A percentile compares a stretch with the other conserved stretches of the same genome.
Evolutionary conservation across 1,140 invertebrate genomes (phyloP).

Genomic region (Andricus grossulariae): DNA sequence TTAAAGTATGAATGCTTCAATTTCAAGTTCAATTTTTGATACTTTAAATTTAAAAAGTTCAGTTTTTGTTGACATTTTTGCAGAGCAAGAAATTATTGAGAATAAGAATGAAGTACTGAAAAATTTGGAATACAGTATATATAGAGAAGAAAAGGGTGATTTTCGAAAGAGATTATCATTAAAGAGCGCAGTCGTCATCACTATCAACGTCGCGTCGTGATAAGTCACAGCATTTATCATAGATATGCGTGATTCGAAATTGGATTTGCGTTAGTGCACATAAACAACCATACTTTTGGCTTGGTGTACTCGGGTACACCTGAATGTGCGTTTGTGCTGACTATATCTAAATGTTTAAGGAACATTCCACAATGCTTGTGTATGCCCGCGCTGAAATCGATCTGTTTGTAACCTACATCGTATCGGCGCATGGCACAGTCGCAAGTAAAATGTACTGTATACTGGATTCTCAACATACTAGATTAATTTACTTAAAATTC

Average conservation of each 20-base stretch:
- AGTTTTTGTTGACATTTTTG: too few relatives aligned
- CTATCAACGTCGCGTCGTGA: slow-evolving; percentile 1
- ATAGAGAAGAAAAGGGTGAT: too few relatives aligned
- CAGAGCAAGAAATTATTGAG: too few relatives aligned
- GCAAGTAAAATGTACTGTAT: slow-evolving; percentile 44
- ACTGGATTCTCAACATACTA: too few relatives aligned
- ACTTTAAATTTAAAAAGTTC: too few relatives aligned
- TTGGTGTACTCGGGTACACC: not conserved
- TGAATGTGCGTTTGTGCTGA: slow-evolving; percentile 39
- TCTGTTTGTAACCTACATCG: slow-evolving; percentile 73
- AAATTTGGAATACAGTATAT: too few relatives aligned
- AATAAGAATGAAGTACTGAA: too few relatives aligned
- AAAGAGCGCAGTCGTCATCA: slow-evolving; percentile 8
- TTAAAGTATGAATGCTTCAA: too few relatives aligned
- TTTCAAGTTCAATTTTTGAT: too few relatives aligned
- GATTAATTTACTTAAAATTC: too few relatives aligned
- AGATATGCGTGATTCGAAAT: slow-evolving; percentile 40
- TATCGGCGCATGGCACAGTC: slow-evolving; percentile 56
- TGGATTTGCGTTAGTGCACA: not conserved
- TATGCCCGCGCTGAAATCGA: slow-evolving; percentile 72
- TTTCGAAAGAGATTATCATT: not conserved
- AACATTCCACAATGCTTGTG: slow-evolving; percentile 71
- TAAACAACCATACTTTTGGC: not conserved
- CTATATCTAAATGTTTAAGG: slow-evolving; percentile 60
- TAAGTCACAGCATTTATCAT: slow-evolving; percentile 38